Evolutionary conservation across 1,140 invertebrate genomes (phyloP), one percentile per base, ranked within the genome.

Genomic region (Doryteuthis pealeii): DNA sequence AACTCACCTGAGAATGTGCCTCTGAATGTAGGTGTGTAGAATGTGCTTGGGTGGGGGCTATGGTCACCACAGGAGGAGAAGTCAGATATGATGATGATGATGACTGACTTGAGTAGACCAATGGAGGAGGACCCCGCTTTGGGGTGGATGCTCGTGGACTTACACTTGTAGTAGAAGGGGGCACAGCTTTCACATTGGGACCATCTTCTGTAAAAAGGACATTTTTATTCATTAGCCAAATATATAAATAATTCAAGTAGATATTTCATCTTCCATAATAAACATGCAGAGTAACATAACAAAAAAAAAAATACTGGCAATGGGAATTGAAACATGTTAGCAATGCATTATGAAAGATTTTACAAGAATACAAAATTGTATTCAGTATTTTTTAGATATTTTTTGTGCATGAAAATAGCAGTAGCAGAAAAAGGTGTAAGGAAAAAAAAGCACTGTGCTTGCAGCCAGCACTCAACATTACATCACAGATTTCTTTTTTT

Each of bases 11-110:
- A 78, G 79, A 76, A 45, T 71, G 70, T 22, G 72, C 76, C 58
- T 83, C 81, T 58, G 58, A 77, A 49, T 72, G 67, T 6, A 78
- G 70, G 18, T 77, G 68, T 62, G 76, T 79, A n/a, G 75, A 62
- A 72, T 84, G 82, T 58, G 83, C 78, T 68, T 85, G 87, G 35
- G 87, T 89, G 43, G 88, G 88, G 8, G 88, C 88, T 73, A 89
- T 88, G 73, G 88, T 88, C 62, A 88, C 88, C 67, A 88, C 86
- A 15, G 88, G 87, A 18, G 88, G 87, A 31, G 87, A 86, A 68
- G 78, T 86, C 62, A 83, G 71, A 30, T 70, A 68, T 35, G 65
- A 33, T 22, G 76, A 76, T 28, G 80, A 77, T 31, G 80, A 80
- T 14, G 78, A 76, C 62, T 81, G 78, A 65, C 76, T 79, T 31